Base-by-base conservation (phyloP, 2,797 vertebrate species). In the Onychomys leucogaster region DNA sequence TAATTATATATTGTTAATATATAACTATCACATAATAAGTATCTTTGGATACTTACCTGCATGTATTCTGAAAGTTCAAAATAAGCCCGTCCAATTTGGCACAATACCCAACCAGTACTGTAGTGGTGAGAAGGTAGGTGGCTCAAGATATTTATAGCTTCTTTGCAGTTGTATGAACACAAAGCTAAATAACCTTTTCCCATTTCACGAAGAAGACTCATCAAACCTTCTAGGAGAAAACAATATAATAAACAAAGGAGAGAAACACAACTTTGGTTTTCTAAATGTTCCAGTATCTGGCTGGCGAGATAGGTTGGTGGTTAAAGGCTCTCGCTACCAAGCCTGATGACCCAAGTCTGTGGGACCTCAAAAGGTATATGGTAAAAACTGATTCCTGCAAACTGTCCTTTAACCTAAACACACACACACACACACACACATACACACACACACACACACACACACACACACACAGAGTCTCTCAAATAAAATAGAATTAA, bases 31-130 rank as follows among this genome's bases (percentile, higher is more conserved):
- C 52, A 52, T 52, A 52, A 14, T 52, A 52, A 52, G 14, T 65
- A 65, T 65, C 61, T 63, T 34, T 37, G 4, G 16, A 65, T 43
- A 97, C 98, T 97, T 98, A 99, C 99, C 99, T 99, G 99, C 98
- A 99, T 99, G 97, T 99, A 99, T 84, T 99, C 99, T 1, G 99
- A 99, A 95, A 99, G 99, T 83, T 99, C 99, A 9, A 99, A 99
- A 98, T 99, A 99, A n/a, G 99, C 99, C 97, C 99, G 99, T 96
- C 99, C 99, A 65, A 99, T 99, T 94, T 99, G 99, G 67, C 99
- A 99, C 94, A 99, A 98, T 76, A 99, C 99, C 99, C 99, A 99
- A 97, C 99, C 99, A 0, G 99, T 99, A 98, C 99, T 99, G 98
- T 99, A 99, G 98, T 99, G 99, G 97, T 99, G 99, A 59, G 99